Conservation (phyloP, 2,888 invertebrate species). For the Zhuqinia jingwanae region DNA sequence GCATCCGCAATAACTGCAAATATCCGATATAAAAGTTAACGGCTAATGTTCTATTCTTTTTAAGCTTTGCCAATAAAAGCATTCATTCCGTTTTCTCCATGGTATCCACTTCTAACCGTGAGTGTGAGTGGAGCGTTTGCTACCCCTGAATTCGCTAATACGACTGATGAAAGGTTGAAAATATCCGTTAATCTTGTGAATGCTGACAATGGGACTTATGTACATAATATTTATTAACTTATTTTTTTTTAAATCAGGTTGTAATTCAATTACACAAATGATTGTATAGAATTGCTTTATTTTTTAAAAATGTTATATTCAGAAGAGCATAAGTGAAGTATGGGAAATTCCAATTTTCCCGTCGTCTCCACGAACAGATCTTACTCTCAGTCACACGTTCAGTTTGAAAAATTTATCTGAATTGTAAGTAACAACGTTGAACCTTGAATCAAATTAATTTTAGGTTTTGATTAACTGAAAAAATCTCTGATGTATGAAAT, state of each 20-base stretch:
- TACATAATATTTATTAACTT: neutral
- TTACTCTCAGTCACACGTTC: slow-evolving; percentile 71
- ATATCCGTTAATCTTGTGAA: slow-evolving; percentile 66
- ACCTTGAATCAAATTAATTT: neutral
- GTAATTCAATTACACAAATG: no score
- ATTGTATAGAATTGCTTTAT: no score
- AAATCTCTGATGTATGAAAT: no score
- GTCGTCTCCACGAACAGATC: slow-evolving; percentile 60
- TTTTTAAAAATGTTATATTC: no score
- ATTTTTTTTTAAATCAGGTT: neutral
- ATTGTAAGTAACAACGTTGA: slow-evolving; percentile 36
- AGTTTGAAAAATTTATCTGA: slow-evolving; percentile 70
- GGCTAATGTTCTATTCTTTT: no score
- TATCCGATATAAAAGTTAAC: no score
- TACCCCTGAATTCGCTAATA: slow-evolving; percentile 82
- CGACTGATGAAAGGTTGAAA: slow-evolving; percentile 69
- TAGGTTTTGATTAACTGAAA: neutral
- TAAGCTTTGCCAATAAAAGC: slow-evolving; percentile 71
- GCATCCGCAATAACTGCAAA: no score
- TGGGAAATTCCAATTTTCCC: slow-evolving; percentile 76
- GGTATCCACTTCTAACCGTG: slow-evolving; percentile 81
- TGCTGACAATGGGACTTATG: slow-evolving; percentile 31
- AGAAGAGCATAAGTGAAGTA: slow-evolving; percentile 61
- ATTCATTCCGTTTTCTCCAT: slow-evolving; percentile 62
- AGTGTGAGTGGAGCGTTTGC: slow-evolving; percentile 85